These are phyloP conservation scores for Lagodon rhomboides DNA, from an alignment of 2,797 vertebrate species.

Conservation along the genomic window DNA sequence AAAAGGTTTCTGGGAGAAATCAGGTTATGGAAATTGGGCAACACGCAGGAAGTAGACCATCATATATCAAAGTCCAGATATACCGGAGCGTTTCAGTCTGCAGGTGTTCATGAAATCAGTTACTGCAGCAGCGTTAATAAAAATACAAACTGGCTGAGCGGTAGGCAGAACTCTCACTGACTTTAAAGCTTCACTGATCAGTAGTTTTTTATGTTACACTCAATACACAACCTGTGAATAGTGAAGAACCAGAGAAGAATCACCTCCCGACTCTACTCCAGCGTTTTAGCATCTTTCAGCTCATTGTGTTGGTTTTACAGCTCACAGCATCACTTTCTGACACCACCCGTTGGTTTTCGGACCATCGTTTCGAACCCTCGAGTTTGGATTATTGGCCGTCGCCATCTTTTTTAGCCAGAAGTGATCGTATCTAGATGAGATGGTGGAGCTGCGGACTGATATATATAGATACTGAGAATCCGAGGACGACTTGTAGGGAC, in stretches of 20 bases:
- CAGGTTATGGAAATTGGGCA: conserved; percentile 17
- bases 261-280: not conserved
- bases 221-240: not conserved
- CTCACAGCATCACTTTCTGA: not conserved
- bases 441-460: conserved; percentile 1
- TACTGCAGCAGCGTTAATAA: no score
- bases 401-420: no score
- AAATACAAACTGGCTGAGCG: not conserved
- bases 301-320: not conserved
- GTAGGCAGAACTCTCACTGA: not conserved
- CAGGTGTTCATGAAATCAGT: not conserved
- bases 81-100: not conserved
- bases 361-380: no score
- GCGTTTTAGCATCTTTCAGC: conserved; percentile 2
- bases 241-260: not conserved
- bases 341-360: no score
- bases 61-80: not conserved
- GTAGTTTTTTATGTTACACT: not conserved
- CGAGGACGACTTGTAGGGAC: no score
- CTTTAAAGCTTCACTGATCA: not conserved
- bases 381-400: no score
- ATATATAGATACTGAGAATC: no score
- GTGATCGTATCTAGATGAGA: not conserved
- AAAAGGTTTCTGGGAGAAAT: conserved; percentile 7
- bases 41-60: not conserved